A percentile compares a stretch with the other conserved stretches of the same genome.
These are phyloP conservation scores for Lysandra coridon DNA, from an alignment of 2,888 invertebrate genomes.

Conservation along the genomic window DNA sequence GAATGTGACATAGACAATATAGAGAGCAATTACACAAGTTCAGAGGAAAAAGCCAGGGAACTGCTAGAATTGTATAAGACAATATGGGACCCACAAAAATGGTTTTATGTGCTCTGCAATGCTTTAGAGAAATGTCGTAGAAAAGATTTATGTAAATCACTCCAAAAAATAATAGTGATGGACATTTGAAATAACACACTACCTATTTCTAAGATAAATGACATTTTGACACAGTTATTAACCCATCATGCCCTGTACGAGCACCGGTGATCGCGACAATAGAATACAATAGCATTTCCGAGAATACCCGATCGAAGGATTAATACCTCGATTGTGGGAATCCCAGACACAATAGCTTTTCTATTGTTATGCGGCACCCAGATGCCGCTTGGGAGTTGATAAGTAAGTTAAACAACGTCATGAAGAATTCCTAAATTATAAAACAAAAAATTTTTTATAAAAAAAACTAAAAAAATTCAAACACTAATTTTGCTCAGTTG, in stretches of 20 bases:
- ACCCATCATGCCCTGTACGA: no score
- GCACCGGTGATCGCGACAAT: no score
- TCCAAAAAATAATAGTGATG: constrained; percentile 66
- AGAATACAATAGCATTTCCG: no score
- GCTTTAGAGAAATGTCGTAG: constrained; percentile 63
- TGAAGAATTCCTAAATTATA: no score
- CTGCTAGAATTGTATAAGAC: constrained; percentile 52
- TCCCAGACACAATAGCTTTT: no score
- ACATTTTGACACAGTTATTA: no score
- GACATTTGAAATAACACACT: constrained; percentile 50
- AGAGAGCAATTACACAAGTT: constrained; percentile 49
- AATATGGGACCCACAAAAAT: constrained; percentile 55
- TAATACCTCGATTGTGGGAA: no score
- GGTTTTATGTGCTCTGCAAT: constrained; percentile 64
- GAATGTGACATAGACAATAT: constrained; percentile 65
- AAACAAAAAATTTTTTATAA: no score
- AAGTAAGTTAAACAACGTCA: no score
- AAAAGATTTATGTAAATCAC: constrained; percentile 57
- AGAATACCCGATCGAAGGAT: no score
- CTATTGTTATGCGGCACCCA: no score
- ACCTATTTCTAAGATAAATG: neutral
- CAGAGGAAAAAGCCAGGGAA: constrained; percentile 53
- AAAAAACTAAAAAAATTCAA: neutral
- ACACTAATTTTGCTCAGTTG: neutral
- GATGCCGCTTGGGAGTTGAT: no score